phyloP scores from a whole-genome alignment of 1,140 invertebrate species.

The Orussus abietinus region DNA sequence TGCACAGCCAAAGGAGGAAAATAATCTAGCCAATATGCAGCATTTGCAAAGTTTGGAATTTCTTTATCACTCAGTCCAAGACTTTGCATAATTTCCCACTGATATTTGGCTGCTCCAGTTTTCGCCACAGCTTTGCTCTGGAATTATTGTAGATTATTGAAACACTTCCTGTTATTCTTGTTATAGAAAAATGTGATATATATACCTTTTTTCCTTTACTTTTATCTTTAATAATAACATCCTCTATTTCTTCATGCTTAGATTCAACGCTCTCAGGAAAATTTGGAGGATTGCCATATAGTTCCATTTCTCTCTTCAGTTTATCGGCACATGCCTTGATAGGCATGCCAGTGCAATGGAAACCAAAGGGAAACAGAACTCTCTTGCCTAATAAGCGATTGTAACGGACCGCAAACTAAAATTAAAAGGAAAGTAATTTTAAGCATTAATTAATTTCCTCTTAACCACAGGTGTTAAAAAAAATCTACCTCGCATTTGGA shows the following conservation, averaged over 20 bases:
- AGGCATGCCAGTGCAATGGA: constrained; percentile 98
- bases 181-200: constrained; percentile 10
- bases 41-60: constrained; percentile 90
- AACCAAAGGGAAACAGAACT: constrained; percentile 95
- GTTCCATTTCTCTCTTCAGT: constrained; percentile 87
- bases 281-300: constrained; percentile 88
- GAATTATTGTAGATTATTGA: constrained; percentile 9
- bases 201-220: constrained; percentile 93
- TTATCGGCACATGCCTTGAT: constrained; percentile 98
- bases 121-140: constrained; percentile 96
- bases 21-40: constrained; percentile 90
- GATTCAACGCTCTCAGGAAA: constrained; percentile 70
- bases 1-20: constrained; percentile 88
- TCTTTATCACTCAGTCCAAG: constrained; percentile 87
- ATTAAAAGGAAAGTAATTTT: constrained; percentile 19
- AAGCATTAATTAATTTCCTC: not conserved
- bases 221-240: constrained; percentile 83
- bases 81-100: constrained; percentile 99
- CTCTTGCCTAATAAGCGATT: constrained; percentile 87
- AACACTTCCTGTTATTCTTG: constrained; percentile 2
- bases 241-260: constrained; percentile 53
- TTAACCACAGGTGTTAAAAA: constrained; percentile 10
- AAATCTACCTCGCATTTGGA: constrained; percentile 85
- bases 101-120: constrained; percentile 82
- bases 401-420: constrained; percentile 86